Base-by-base conservation (phyloP, 1,140 invertebrate genomes). In the Pachypeltis micranthus region DNA sequence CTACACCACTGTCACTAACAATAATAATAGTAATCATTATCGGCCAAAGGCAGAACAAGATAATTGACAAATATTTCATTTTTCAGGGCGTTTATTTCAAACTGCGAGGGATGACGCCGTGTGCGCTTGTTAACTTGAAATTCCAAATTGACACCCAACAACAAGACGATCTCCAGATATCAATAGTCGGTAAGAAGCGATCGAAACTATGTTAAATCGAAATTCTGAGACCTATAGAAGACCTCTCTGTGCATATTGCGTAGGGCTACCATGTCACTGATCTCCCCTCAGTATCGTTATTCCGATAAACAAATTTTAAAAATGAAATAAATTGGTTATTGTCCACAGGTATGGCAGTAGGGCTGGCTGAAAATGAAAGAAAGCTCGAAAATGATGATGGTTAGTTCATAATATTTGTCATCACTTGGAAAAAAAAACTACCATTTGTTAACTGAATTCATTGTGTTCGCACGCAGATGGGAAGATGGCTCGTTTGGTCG, bases 131-230 rank as follows among this genome's bases (percentile, higher is more conserved):
- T 67, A 84, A 88, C 73, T 70, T 94, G 23, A 81, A 83, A 65
- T 91, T 93, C 72, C 79, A 83, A 70, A 78, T 93, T 2, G 87
- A 89, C 68, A 74, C 92, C 63, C 88, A 90, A 0, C 90, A 93
- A 72, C 82, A 85, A 58, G 92, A 96, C 73, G 91, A 96, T 77
- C 85, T 96, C 65, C 93, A 96, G 74, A 76, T 96, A 44, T 83
- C 86, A 57, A 80, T 88, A 14, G 77, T 85, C 64, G 74, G 85
- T 82, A 72, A 75, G 76, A 55, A 59, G 4, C 23, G 12, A n/a
- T n/a, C n/a, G n/a, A n/a, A n/a, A n/a, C n/a, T n/a, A n/a, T n/a
- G n/a, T n/a, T n/a, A n/a, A n/a, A n/a, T n/a, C n/a, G n/a, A n/a
- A n/a, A n/a, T n/a, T n/a, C n/a, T n/a, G n/a, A n/a, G n/a, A n/a